Base-by-base conservation (phyloP, 2,113 vertebrate species). In the Epinephelus cyanopodus region DNA sequence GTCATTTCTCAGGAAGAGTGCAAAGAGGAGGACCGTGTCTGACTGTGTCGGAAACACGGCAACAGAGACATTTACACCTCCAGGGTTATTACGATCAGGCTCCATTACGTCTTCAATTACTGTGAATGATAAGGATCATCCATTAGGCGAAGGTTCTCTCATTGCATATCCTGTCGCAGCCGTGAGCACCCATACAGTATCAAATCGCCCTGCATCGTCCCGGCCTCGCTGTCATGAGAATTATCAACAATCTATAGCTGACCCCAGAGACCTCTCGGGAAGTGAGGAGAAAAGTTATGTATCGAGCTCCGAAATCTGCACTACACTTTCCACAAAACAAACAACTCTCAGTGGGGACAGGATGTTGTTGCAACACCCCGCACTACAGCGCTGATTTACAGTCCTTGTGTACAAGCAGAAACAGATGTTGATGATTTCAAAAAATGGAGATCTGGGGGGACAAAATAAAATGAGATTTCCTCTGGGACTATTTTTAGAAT, bases 291-390 rank as follows among this genome's bases (percentile, higher is more conserved):
- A 66, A 29, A 85, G 77, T 85, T 82, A 69, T 85, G 84, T 42
- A 86, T 83, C 54, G 5, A 47, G 73, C 64, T 56, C 23, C 0
- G 50, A 70, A 29, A 88, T 90, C 89, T 81, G 14, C 57, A 77
- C 78, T 64, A 77, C 23, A 73, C 85, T 84, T 88, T 83, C 83
- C 83, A 77, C 76, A 70, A 90, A 88, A 87, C 87, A 92, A 90
- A 92, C 82, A 85, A 72, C 65, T 88, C 85, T 85, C 74, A 76
- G 73, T 47, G 0, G 76, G 68, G 84, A 88, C 91, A 92, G 93
- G 93, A 94, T 92, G 93, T 93, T 92, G 85, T 90, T 93, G 90
- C 90, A 89, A 92, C 84, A 93, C 78, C 74, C 56, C 21, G 4
- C 48, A 50, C 77, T 57, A 83, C 67, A 71, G 64, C 76, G 74